Evolutionary conservation across 1,140 invertebrate genomes (phyloP).

Genomic region (Holotrichia oblita): DNA sequence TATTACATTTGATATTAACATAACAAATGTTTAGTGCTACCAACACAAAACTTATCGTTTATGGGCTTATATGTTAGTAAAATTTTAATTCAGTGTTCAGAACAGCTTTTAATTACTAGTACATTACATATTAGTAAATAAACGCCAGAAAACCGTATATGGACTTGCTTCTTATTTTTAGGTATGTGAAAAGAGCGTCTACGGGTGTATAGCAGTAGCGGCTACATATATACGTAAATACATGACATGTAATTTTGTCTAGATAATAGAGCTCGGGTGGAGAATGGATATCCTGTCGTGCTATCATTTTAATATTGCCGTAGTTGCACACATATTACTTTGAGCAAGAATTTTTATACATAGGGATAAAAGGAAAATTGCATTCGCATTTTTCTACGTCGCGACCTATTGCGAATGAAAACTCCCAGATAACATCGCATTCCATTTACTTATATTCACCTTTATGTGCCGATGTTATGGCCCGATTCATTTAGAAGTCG

Average conservation of each 20-base stretch:
- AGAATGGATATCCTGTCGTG: slow-evolving; percentile 15
- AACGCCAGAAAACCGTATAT: too few species aligned
- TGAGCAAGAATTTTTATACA: slow-evolving; percentile 12
- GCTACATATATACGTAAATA: neutral
- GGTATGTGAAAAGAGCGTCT: too few species aligned
- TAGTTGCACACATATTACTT: slow-evolving; percentile 3
- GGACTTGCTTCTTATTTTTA: too few species aligned
- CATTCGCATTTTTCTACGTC: neutral
- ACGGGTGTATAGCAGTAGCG: too few species aligned
- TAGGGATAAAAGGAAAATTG: neutral
- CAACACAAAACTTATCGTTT: too few species aligned
- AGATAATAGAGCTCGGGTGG: neutral
- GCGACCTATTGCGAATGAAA: slow-evolving; percentile 7
- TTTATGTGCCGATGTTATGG: neutral
- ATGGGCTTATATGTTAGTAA: too few species aligned
- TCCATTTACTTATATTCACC: slow-evolving; percentile 11
- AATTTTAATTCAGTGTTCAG: too few species aligned
- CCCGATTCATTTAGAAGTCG: slow-evolving; percentile 1
- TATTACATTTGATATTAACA: too few species aligned
- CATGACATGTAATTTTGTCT: slow-evolving; percentile 12
- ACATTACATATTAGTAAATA: too few species aligned
- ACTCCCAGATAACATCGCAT: slow-evolving; percentile 11
- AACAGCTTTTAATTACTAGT: too few species aligned
- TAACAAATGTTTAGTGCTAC: too few species aligned
- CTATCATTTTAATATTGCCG: neutral